phyloP scores from a whole-genome alignment of 2,113 vertebrate species.

The Colossoma macropomum region DNA sequence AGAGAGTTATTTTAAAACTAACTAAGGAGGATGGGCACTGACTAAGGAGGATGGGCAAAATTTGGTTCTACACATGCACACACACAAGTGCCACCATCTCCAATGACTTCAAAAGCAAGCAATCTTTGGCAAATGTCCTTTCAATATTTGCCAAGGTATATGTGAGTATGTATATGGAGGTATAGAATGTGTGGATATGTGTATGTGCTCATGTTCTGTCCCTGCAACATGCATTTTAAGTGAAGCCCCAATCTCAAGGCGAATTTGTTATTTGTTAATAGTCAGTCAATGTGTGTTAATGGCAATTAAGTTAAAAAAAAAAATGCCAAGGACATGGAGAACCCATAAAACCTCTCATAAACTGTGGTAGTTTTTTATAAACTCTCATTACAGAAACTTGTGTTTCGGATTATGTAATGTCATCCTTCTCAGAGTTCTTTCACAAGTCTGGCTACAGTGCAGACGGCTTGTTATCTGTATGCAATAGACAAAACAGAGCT shows the following conservation, averaged over 20 bases:
- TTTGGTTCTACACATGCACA: not conserved
- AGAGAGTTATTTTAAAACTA: not conserved
- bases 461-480: not conserved
- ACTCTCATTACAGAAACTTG: not conserved
- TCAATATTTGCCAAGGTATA: constrained; percentile 15
- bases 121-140: not conserved
- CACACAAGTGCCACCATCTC: constrained; percentile 1
- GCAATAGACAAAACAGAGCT: constrained; percentile 10
- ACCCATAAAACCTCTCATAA: constrained; percentile 35
- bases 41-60: not conserved
- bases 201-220: too few species aligned
- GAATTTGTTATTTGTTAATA: too few species aligned
- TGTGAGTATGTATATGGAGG: too few species aligned
- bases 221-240: too few species aligned
- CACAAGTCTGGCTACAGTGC: not conserved
- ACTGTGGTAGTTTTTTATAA: constrained; percentile 21
- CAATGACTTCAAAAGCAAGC: constrained; percentile 12
- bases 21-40: too few species aligned
- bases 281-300: too few species aligned
- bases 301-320: too few species aligned
- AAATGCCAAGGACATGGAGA: constrained; percentile 34
- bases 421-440: not conserved
- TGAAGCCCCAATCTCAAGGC: too few species aligned
- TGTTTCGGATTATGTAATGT: not conserved
- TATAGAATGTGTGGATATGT: too few species aligned